A percentile compares a stretch with the other conserved stretches of the same genome.
Conservation (phyloP, 2,888 invertebrate species). For the Catocala fraxini region DNA sequence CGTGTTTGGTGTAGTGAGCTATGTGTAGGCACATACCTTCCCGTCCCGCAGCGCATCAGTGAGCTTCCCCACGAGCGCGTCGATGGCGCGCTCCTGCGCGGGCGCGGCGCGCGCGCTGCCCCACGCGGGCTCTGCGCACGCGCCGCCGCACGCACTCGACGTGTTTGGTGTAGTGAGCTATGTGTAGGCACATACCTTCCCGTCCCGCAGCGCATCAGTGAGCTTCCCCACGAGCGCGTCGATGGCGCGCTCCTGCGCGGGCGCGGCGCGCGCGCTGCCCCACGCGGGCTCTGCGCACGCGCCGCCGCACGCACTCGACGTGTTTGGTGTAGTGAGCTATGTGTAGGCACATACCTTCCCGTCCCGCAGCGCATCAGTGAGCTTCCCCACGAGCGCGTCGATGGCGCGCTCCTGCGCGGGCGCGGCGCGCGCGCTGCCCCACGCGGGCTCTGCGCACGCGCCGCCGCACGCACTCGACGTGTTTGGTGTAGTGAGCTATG, state of each 20-base stretch:
- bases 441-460: conserved; percentile 36
- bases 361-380: conserved; percentile 77
- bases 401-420: conserved; percentile 84
- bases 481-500: too few species aligned
- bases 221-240: conserved; percentile 81
- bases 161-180: too few species aligned
- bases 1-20: too few species aligned
- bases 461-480: conserved; percentile 33
- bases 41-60: conserved; percentile 79
- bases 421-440: conserved; percentile 63
- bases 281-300: conserved; percentile 43
- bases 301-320: conserved; percentile 31
- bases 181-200: conserved; percentile 66
- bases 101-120: conserved; percentile 67
- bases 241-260: conserved; percentile 84
- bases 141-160: conserved; percentile 32
- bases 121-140: conserved; percentile 43
- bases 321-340: too few species aligned
- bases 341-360: conserved; percentile 70
- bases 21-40: conserved; percentile 61
- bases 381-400: conserved; percentile 78
- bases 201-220: conserved; percentile 75
- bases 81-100: conserved; percentile 84
- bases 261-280: conserved; percentile 63
- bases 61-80: conserved; percentile 79